Base-by-base conservation (phyloP, 2,113 vertebrate genomes). In the Aegotheles bennettii region DNA sequence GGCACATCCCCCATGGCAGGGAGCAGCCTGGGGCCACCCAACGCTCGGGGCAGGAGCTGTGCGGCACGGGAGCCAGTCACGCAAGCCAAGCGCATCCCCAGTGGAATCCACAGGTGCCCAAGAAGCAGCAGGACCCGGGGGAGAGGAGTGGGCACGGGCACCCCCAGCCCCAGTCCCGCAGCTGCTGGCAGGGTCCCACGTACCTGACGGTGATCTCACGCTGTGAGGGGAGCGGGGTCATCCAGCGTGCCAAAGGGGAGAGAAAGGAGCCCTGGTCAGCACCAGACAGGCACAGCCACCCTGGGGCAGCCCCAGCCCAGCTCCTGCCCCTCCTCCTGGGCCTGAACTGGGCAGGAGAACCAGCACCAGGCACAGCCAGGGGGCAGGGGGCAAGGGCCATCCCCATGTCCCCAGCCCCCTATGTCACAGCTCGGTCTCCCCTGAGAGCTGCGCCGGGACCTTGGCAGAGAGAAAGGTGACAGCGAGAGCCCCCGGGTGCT, bases 181-280 rank as follows among this genome's bases (percentile, higher is more conserved):
- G n/a, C n/a, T n/a, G n/a, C n/a, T 13, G 2, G 9, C 7, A 35
- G 35, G 5, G 88, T 35, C 53, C 70, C 64, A 93, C 98, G 1
- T 99, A 99, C 99, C 99, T 99, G 97, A 99, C 98, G 24, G 98
- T 99, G 97, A 98, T 99, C 98, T 99, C 98, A 29, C 98, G 98
- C 99, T 99, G 98, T 93, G 97, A 24, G 97, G 43, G 70, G 47
- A 91, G 92, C 81, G 33, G 85, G 81, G 94, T 85, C 96, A 91
- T 90, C 89, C 87, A 3, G 57, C 1, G 1, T 7, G 29, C 84
- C 56, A 60, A 14, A 28, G n/a, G n/a, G 77, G 79, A 96, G 63
- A 91, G 74, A 90, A 96, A 96, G 82, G 68, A 94, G 61, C 91
- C 14, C 3, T 38, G 20, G 86, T 97, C 94, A 97, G 38, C n/a